Base-by-base conservation (phyloP, 2,888 invertebrate species). In the Melikaiella ostensackeni region DNA sequence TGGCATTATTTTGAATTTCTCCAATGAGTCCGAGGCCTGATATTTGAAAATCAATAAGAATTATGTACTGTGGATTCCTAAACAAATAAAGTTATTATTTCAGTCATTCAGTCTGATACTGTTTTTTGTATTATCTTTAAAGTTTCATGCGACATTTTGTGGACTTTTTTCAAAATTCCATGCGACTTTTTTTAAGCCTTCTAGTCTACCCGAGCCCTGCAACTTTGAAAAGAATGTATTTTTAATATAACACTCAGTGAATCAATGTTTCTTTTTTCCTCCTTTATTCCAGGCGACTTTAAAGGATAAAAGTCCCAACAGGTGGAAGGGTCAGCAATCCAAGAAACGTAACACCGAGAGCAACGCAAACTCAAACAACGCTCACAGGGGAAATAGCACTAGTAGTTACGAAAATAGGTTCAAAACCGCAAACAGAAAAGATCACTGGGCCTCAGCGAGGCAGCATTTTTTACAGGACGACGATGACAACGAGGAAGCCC, bases 391-490 rank as follows among this genome's bases (percentile, higher is more conserved):
- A 9, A 86, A 86, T 24, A 85, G 86, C 61, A 86, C 86, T 64
- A 85, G 85, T 24, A 87, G 83, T 81, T 84, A 83, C 57, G 85
- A 87, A n/a, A 88, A 83, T 57, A 62, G 79, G 75, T 89, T 86
- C 66, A 88, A 88, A 64, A 86, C 86, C 30, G 82, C 84, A 61
- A 89, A 87, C 11, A 88, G 86, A 76, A 91, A 91, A 81, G 91
- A 91, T 82, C 91, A 91, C 74, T 91, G 91, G 91, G 91, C 91
- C 13, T 88, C 91, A 62, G 89, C 91, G 38, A 86, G 89, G 75
- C 89, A 91, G 73, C 89, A 91, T 75, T 90, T 91, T 80, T 85
- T 91, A 75, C 85, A 88, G 35, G 85, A 86, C 64, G 86, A 89
- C 57, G 86, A 88, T 62, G 86, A 86, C 66, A 81, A 85, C 35